Percentiles rank a stretch among this genome's conserved stretches.
phyloP scores from a whole-genome alignment of 2,888 invertebrate genomes.

The Limnephilus auricula region DNA sequence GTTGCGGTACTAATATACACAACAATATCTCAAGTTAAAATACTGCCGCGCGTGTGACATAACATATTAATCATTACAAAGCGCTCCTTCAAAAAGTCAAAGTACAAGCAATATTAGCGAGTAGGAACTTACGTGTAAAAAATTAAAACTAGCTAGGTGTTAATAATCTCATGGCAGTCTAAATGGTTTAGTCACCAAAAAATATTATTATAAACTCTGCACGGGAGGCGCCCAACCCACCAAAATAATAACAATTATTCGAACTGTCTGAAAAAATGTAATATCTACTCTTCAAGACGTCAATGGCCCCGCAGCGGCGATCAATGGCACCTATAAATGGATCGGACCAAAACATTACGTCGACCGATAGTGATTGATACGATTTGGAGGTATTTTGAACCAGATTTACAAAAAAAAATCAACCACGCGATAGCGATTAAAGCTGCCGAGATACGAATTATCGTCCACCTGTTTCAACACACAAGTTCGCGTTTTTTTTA shows the following conservation, averaged over 20 bases:
- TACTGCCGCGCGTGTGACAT: background rate
- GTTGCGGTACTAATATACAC: background rate
- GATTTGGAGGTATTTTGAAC: background rate
- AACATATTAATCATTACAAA: background rate
- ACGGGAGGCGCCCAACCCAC: background rate
- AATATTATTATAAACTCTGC: background rate
- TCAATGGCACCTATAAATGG: conserved; percentile 8
- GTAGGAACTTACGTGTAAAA: background rate
- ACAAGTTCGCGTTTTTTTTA: background rate
- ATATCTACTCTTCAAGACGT: background rate
- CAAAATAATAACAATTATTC: background rate
- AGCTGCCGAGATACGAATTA: background rate
- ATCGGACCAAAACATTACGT: background rate
- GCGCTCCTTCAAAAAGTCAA: background rate
- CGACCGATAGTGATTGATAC: background rate
- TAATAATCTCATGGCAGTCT: background rate
- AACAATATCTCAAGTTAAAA: background rate
- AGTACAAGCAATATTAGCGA: background rate
- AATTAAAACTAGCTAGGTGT: background rate
- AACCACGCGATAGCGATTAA: background rate
- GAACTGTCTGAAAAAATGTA: background rate
- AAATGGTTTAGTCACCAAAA: background rate
- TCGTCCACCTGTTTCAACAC: background rate
- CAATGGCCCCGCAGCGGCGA: conserved; percentile 6
- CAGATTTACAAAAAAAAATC: background rate